These are phyloP conservation scores for Aphyosemion australe DNA, from an alignment of 2,113 vertebrate species.

Conservation along the genomic window DNA sequence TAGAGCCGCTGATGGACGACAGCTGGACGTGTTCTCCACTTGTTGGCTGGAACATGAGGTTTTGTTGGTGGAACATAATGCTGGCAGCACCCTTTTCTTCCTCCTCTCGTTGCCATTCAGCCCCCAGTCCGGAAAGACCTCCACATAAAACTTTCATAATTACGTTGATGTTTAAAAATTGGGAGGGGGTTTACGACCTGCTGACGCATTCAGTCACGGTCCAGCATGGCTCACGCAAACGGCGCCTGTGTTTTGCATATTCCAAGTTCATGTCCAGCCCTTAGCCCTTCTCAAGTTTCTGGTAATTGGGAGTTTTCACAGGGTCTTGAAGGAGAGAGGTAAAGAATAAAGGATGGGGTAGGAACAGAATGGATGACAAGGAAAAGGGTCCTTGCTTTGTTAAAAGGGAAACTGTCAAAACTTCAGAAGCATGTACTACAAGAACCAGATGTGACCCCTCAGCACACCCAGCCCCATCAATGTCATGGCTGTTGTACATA, in stretches of 20 bases:
- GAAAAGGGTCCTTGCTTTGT: conserved; percentile 26
- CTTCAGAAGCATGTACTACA: conserved; percentile 59
- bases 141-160: conserved; percentile 59
- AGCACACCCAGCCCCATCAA: neutral
- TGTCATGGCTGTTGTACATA: conserved; percentile 19
- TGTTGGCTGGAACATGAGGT: conserved; percentile 39
- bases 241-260: conserved; percentile 59
- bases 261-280: conserved; percentile 59
- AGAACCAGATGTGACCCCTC: conserved; percentile 66
- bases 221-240: conserved; percentile 63
- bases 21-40: conserved; percentile 61
- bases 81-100: conserved; percentile 16
- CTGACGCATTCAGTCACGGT: conserved; percentile 65
- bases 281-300: conserved; percentile 58
- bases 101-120: conserved; percentile 30
- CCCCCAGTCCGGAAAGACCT: conserved; percentile 58
- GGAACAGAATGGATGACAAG: neutral
- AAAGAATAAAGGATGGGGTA: conserved; percentile 17
- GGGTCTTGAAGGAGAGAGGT: conserved; percentile 40
- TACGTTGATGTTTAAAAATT: conserved; percentile 63
- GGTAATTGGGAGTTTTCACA: conserved; percentile 77
- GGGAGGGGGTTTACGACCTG: conserved; percentile 64
- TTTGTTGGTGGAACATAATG: conserved; percentile 46
- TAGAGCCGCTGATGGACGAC: conserved; percentile 62
- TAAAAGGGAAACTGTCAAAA: conserved; percentile 55